These are phyloP conservation scores for Volucella inanis DNA, from an alignment of 2,888 invertebrate species.

Conservation along the genomic window DNA sequence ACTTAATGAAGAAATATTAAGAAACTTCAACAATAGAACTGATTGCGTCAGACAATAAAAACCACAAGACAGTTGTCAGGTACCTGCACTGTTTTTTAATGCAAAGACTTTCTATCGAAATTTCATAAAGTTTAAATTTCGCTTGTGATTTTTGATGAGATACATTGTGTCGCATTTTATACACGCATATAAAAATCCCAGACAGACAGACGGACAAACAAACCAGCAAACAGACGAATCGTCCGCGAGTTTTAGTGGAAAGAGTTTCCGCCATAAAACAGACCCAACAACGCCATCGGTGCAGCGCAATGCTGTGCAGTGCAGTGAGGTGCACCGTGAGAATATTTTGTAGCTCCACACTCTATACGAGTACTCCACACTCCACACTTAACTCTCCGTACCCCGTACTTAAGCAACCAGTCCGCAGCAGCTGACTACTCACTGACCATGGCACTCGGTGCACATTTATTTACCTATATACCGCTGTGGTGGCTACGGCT, in stretches of 20 bases:
- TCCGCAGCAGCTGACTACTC: slow-evolving; percentile 73
- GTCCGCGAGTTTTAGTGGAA: slow-evolving; percentile 69
- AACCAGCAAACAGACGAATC: slow-evolving; percentile 63
- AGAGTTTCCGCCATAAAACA: slow-evolving; percentile 63
- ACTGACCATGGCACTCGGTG: slow-evolving; percentile 74
- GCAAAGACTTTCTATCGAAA: background rate
- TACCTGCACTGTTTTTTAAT: too few species aligned
- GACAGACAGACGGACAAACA: slow-evolving; percentile 65
- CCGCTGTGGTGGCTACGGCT: background rate
- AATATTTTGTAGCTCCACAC: slow-evolving; percentile 65
- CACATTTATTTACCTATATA: slow-evolving; percentile 67
- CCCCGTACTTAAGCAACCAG: slow-evolving; percentile 12
- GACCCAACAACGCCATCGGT: slow-evolving; percentile 12
- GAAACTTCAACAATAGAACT: too few species aligned
- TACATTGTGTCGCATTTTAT: slow-evolving; percentile 57
- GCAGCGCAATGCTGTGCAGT: slow-evolving; percentile 23
- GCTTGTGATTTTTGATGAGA: slow-evolving; percentile 18
- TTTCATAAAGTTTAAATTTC: slow-evolving; percentile 47
- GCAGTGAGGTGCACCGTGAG: slow-evolving; percentile 65
- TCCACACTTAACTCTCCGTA: slow-evolving; percentile 38
- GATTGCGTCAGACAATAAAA: too few species aligned
- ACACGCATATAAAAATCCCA: slow-evolving; percentile 62
- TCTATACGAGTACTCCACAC: slow-evolving; percentile 30
- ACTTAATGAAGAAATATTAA: too few species aligned
- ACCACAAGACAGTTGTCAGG: too few species aligned